Evolutionary conservation across 2,888 invertebrate species (phyloP).

Genomic region (Ophion ellenae): DNA sequence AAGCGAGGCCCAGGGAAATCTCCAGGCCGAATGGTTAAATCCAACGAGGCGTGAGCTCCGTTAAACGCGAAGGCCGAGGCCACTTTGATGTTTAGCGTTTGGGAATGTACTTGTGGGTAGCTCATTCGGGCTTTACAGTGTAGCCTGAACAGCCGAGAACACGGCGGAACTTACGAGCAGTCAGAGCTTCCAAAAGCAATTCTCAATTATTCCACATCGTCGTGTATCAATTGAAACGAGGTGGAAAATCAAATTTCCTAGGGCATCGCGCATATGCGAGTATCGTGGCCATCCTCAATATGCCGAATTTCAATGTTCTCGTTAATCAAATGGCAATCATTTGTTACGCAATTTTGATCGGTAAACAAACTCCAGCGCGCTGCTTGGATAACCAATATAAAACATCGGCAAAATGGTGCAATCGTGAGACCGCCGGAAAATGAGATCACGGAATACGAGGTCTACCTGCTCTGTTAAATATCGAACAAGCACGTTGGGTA

Average conservation of each 20-base stretch:
- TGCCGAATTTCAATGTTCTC: not conserved
- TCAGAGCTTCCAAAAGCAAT: not conserved
- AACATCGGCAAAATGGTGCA: constrained; percentile 29
- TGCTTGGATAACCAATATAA: not conserved
- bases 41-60: constrained; percentile 39
- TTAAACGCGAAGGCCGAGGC: constrained; percentile 23
- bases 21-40: constrained; percentile 27
- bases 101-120: constrained; percentile 38
- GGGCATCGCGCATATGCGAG: not conserved
- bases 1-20: constrained; percentile 22
- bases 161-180: not conserved
- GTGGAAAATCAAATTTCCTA: constrained; percentile 1
- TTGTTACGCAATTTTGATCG: not conserved
- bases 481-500: constrained; percentile 36
- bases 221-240: constrained; percentile 32
- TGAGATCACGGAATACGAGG: constrained; percentile 54
- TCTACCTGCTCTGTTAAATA: constrained; percentile 35
- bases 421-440: constrained; percentile 46
- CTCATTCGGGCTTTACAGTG: not conserved
- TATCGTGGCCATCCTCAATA: not conserved
- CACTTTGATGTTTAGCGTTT: constrained; percentile 59
- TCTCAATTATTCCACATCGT: constrained; percentile 2
- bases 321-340: not conserved
- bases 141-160: constrained; percentile 2
- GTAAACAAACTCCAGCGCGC: not conserved